These are phyloP conservation scores for Perccottus glenii DNA, from an alignment of 2,113 vertebrate species.

Conservation along the genomic window DNA sequence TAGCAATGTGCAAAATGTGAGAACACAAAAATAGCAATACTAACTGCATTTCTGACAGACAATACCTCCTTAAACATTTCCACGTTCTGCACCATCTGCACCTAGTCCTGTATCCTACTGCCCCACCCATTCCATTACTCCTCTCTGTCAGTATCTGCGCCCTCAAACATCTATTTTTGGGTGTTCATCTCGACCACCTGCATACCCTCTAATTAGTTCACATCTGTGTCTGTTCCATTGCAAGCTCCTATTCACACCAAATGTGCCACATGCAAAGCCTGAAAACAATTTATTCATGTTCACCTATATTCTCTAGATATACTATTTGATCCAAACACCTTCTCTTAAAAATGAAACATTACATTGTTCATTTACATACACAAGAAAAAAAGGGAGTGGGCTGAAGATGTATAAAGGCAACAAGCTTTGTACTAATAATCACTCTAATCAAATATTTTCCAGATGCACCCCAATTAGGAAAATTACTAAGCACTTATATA, in stretches of 20 bases:
- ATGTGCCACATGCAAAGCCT: slow-evolving; percentile 9
- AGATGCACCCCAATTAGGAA: slow-evolving; percentile 60
- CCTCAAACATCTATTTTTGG: slow-evolving; percentile 73
- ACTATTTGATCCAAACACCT: background rate
- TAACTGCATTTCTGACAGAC: slow-evolving; percentile 20
- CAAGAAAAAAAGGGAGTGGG: slow-evolving; percentile 27
- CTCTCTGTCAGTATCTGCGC: slow-evolving; percentile 43
- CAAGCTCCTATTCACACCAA: slow-evolving; percentile 46
- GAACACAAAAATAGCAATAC: slow-evolving; percentile 44
- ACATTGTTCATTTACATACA: slow-evolving; percentile 8
- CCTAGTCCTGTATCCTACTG: background rate
- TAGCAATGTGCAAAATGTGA: slow-evolving; percentile 25
- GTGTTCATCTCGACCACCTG: slow-evolving; percentile 76
- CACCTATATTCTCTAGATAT: slow-evolving; percentile 15
- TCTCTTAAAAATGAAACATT: background rate
- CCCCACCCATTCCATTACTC: slow-evolving; percentile 16
- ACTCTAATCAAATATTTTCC: slow-evolving; percentile 57
- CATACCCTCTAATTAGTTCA: slow-evolving; percentile 80
- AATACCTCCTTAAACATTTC: background rate
- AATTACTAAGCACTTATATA: slow-evolving; percentile 43
- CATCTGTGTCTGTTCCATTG: slow-evolving; percentile 74
- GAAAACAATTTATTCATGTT: slow-evolving; percentile 9
- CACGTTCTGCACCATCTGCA: slow-evolving; percentile 11
- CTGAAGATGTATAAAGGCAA: slow-evolving; percentile 52
- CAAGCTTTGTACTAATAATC: slow-evolving; percentile 57